A percentile compares a stretch with the other conserved stretches of the same genome.
phyloP scores from a whole-genome alignment of 2,888 invertebrate genomes.

The Papilio elwesi region DNA sequence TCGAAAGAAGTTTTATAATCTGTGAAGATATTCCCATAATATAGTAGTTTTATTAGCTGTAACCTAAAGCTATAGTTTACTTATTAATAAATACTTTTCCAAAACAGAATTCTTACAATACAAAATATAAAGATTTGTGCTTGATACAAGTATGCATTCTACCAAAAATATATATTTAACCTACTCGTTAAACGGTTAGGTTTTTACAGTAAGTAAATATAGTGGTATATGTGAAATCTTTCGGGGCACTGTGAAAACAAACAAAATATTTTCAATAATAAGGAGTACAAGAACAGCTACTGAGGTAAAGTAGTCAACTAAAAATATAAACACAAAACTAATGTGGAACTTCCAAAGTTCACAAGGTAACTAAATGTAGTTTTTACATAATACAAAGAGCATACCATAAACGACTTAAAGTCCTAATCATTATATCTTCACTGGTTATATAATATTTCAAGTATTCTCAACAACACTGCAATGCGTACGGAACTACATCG shows the following conservation, averaged over 20 bases:
- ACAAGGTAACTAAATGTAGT: slow-evolving; percentile 80
- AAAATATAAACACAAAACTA: slow-evolving; percentile 63
- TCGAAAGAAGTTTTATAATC: slow-evolving; percentile 30
- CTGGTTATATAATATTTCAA: slow-evolving; percentile 70
- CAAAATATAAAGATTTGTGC: slow-evolving; percentile 38
- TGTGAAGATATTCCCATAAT: slow-evolving; percentile 13
- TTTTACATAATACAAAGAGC: slow-evolving; percentile 67
- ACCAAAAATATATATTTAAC: slow-evolving; percentile 27
- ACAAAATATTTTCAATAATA: slow-evolving; percentile 39
- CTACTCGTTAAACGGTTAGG: slow-evolving; percentile 33
- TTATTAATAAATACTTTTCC: slow-evolving; percentile 27
- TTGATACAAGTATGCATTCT: slow-evolving; percentile 18
- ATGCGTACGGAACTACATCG: slow-evolving; percentile 50
- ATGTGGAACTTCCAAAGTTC: slow-evolving; percentile 80
- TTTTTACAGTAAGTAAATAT: slow-evolving; percentile 9
- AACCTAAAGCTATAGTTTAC: slow-evolving; percentile 25
- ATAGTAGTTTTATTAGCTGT: slow-evolving; percentile 13
- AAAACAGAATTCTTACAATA: slow-evolving; percentile 21
- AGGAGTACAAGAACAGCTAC: slow-evolving; percentile 73
- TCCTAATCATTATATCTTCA: slow-evolving; percentile 73
- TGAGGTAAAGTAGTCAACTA: slow-evolving; percentile 74
- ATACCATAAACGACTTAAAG: slow-evolving; percentile 76
- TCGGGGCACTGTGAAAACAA: slow-evolving; percentile 39
- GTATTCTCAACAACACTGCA: slow-evolving; percentile 67
- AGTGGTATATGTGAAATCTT: slow-evolving; percentile 23